Conservation (phyloP, 2,888 invertebrate species). For the Caenorhabditis zanzibari region DNA sequence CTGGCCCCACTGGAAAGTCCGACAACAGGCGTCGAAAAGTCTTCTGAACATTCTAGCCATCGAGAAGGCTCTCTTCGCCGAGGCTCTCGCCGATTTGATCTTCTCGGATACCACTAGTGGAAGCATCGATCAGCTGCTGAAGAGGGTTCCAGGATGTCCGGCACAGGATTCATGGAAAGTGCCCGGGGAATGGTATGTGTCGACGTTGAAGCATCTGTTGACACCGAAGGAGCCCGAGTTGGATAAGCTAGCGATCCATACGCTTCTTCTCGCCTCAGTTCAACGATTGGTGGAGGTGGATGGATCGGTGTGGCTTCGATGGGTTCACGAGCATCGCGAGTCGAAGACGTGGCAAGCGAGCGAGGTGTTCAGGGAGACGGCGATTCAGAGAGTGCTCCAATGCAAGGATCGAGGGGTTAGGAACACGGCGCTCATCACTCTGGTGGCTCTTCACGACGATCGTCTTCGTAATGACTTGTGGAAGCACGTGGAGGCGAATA, state of each 20-base stretch:
- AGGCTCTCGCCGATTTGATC: constrained; percentile 67
- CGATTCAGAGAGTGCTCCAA: constrained; percentile 65
- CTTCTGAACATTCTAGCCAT: constrained; percentile 51
- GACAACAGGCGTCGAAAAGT: constrained; percentile 62
- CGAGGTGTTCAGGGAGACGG: constrained; percentile 64
- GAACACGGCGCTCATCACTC: constrained; percentile 95
- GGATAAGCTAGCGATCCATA: constrained; percentile 70
- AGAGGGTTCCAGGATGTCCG: constrained; percentile 39
- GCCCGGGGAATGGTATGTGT: constrained; percentile 69
- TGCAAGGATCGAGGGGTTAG: constrained; percentile 85
- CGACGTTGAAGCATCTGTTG: constrained; percentile 47
- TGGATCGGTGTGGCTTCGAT: constrained; percentile 77
- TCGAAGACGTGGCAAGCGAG: constrained; percentile 68
- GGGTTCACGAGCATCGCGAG: constrained; percentile 70
- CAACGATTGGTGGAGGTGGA: constrained; percentile 76
- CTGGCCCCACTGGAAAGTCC: constrained; percentile 71
- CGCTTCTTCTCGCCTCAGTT: constrained; percentile 70
- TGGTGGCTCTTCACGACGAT: constrained; percentile 90
- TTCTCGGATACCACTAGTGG: constrained; percentile 67
- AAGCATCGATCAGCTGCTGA: constrained; percentile 52
- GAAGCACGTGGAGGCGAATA: constrained; percentile 68
- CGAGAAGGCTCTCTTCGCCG: constrained; percentile 65
- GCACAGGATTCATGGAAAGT: constrained; percentile 48
- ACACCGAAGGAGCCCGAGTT: constrained; percentile 61
- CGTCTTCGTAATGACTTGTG: constrained; percentile 79